Conservation (phyloP, 2,888 invertebrate species). For the Oscheius sp. region DNA sequence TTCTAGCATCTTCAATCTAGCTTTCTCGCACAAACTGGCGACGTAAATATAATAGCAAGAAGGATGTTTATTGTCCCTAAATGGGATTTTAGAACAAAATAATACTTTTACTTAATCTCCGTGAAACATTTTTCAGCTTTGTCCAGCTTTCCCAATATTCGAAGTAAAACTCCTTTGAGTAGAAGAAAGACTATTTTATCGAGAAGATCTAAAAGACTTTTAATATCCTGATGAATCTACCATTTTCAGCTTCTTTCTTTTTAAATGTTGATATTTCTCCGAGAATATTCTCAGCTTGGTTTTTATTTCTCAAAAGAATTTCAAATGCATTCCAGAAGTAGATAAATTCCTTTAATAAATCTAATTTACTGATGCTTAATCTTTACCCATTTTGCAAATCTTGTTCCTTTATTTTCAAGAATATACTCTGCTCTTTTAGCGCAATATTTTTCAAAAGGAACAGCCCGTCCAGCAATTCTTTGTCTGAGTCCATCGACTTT, state of each 20-base stretch:
- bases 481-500: background rate
- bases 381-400: background rate
- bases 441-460: background rate
- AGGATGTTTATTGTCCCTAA: background rate
- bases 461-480: background rate
- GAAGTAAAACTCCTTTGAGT: background rate
- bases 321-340: background rate
- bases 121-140: background rate
- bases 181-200: background rate
- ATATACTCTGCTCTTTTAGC: background rate
- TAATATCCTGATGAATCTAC: background rate
- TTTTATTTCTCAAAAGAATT: background rate
- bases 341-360: background rate
- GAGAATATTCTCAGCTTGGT: background rate
- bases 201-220: background rate
- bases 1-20: background rate
- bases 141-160: background rate
- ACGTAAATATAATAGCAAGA: background rate
- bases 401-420: background rate
- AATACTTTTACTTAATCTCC: background rate
- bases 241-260: background rate
- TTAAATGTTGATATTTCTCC: background rate
- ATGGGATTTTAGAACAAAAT: background rate
- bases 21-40: background rate
- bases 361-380: background rate